Evolutionary conservation across 2,888 invertebrate genomes (phyloP), one percentile per base, ranked within the genome.

Genomic region (Thereva unica): DNA sequence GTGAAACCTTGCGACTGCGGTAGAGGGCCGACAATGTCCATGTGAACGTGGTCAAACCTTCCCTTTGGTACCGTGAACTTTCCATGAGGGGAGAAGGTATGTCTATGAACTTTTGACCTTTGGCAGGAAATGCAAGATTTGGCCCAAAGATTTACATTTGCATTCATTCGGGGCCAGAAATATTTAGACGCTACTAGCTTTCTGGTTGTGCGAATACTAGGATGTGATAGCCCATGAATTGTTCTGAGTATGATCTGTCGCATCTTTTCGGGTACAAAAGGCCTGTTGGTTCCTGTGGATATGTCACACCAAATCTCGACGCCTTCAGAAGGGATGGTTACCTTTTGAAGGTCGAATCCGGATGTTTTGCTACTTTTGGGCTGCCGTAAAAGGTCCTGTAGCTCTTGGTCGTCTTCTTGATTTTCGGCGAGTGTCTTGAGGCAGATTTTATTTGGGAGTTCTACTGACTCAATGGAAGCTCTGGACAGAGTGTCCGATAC

Each of bases 121-220:
- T 23, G 49, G n/a, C 49, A 49, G 5, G 4, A 23, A 78, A 3
- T 34, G 8, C 54, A 64, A 4, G 37, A 7, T 45, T 64, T 64
- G 38, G 49, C 45, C 64, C 64, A 54, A 23, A 3, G 6, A 8
- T 10, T 44, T 34, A 64, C 12, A 4, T 53, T 4, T 35, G 53
- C 44, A 12, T 64, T 63, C 50, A 63, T 63, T 1, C 7, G 9
- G 10, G 63, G 50, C 63, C 63, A 50, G 12, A 63, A 35, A 34
- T 53, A 64, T 53, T 53, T 41, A 3, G 41, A 8, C 9, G 34
- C 9, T 4, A 52, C 42, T 1, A 54, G 34, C 12, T 64, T 64
- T n/a, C 42, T 5, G 3, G 45, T 54, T 1, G 37, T 4, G 53
- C 40, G 34, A 6, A 64, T 35, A 10, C 47, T n/a, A 35, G 64